Base-by-base conservation (phyloP, 2,888 invertebrate species). In the Perdita meconis region DNA sequence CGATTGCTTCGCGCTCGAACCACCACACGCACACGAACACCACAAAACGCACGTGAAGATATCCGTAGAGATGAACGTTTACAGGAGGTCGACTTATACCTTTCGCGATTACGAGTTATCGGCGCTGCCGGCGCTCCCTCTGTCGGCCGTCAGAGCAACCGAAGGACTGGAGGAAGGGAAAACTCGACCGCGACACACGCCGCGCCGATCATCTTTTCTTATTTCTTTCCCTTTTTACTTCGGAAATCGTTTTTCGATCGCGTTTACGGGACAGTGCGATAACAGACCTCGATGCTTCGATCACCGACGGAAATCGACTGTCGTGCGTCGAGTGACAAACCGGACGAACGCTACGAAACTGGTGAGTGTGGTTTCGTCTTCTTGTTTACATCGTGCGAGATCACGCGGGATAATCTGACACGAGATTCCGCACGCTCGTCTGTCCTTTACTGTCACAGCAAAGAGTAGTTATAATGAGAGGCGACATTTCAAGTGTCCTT, bases 41-140 rank as follows among this genome's bases (percentile, higher is more conserved):
- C 24, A 69, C 50, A 24, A 64, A 73, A 74, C 22, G 38, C 80
- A 84, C 82, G 77, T 83, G 80, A 78, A 68, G 56, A 79, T 72
- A 75, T 61, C 59, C 80, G 65, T 70, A 51, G 53, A 69, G 70
- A 65, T 70, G 63, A 19, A 56, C 67, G 67, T 80, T 80, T 82
- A 79, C 73, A 65, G 71, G 72, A 75, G 75, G 63, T 73, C 70
- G 80, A 74, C 80, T 68, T 79, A 77, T 75, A 77, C 66, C 82
- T 82, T 72, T 82, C 74, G 78, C 55, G 78, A 78, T 82, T 85
- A 64, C 78, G 75, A 82, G 77, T 83, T 80, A 82, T 85, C 78
- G 73, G 56, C 42, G 66, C 84, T 70, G 67, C 44, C 4, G 44
- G 10, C 12, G 65, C 70, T 30, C 71, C 53, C 72, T 77, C 85